Percentiles rank a stretch among this genome's conserved stretches.
Evolutionary conservation across 2,113 vertebrate genomes (phyloP).

Genomic region (Lepisosteus oculatus): DNA sequence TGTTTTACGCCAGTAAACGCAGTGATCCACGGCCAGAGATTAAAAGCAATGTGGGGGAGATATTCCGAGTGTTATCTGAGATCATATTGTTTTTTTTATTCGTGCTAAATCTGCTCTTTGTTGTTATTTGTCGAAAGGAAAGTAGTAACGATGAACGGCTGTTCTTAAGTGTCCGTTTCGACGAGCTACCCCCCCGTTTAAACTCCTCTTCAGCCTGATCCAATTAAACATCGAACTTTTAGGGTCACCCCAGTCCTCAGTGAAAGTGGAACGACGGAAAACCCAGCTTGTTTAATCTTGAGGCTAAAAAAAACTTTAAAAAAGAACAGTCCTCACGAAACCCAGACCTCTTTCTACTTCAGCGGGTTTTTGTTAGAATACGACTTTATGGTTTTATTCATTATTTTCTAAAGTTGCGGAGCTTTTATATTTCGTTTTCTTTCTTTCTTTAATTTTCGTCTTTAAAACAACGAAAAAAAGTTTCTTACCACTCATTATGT

Average conservation of each 20-base stretch:
- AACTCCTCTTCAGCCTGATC: no score
- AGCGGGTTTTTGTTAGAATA: slow-evolving; percentile 4
- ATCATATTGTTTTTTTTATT: slow-evolving; percentile 5
- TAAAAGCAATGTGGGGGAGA: no score
- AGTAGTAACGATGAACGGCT: no score
- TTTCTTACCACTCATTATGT: slow-evolving; percentile 75
- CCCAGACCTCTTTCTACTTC: not conserved
- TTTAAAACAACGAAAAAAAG: slow-evolving; percentile 46
- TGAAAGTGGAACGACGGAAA: not conserved
- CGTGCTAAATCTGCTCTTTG: no score
- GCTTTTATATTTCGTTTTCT: not conserved
- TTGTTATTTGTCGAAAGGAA: no score
- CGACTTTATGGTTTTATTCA: not conserved
- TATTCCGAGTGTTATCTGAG: slow-evolving; percentile 21
- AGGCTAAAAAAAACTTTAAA: slow-evolving; percentile 6
- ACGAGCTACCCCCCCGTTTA: no score
- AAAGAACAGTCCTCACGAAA: not conserved
- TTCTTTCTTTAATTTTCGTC: slow-evolving; percentile 14
- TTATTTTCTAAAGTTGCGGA: not conserved
- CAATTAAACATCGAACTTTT: not conserved
- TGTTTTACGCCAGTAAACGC: no score
- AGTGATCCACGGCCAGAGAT: no score
- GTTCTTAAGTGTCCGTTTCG: no score
- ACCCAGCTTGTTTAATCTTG: not conserved
- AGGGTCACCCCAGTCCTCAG: not conserved